Conservation (phyloP, 2,888 invertebrate genomes). For the Periphyllus acericola region DNA sequence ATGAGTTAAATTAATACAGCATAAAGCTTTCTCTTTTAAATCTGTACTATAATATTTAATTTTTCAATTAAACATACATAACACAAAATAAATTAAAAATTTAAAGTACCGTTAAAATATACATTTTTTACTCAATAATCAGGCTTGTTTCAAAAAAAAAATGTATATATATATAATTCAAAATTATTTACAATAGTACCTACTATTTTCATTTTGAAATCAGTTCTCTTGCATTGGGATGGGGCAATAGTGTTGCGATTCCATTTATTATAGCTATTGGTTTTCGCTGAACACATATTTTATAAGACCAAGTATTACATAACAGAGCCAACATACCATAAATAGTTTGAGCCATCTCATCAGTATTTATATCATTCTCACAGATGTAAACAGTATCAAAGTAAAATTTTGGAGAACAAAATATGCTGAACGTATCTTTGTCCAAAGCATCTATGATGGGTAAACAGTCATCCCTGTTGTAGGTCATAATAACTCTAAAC, state of each 20-base stretch:
- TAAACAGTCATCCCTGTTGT: constrained; percentile 57
- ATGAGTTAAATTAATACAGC: background rate
- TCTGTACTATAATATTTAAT: background rate
- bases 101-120: background rate
- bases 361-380: constrained; percentile 29
- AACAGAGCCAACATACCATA: constrained; percentile 49
- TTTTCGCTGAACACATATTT: constrained; percentile 52
- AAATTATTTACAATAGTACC: background rate
- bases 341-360: constrained; percentile 48
- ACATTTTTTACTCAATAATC: constrained; percentile 7
- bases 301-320: constrained; percentile 33
- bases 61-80: background rate
- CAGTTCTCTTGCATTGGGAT: constrained; percentile 19
- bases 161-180: background rate
- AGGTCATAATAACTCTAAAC: constrained; percentile 52
- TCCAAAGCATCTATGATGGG: constrained; percentile 42
- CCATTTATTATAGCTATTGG: constrained; percentile 52
- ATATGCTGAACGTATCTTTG: constrained; percentile 28
- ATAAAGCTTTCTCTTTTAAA: background rate
- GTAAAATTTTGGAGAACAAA: constrained; percentile 45
- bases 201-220: background rate
- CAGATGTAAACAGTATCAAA: constrained; percentile 46
- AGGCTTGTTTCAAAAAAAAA: background rate
- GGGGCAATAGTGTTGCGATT: constrained; percentile 24
- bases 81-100: background rate